Evolutionary conservation across 2,797 vertebrate species (phyloP).

Genomic region (Poecilia wingei): DNA sequence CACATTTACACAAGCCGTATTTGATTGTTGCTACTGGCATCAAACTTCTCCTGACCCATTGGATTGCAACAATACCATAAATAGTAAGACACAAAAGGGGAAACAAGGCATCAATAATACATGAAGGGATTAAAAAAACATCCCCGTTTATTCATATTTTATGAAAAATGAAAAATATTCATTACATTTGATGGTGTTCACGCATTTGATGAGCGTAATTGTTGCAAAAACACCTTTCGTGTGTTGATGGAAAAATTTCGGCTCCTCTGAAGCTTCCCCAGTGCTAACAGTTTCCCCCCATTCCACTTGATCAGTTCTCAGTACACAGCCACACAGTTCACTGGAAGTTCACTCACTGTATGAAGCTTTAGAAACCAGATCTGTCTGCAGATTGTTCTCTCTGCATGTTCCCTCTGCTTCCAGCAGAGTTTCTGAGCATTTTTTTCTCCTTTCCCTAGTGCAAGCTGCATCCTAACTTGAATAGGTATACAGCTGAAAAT

Average conservation of each 20-base stretch:
- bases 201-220: conserved; percentile 10
- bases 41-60: not conserved
- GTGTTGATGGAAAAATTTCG: conserved; percentile 11
- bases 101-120: conserved; percentile 1
- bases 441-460: not conserved
- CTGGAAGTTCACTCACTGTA: conserved; percentile 12
- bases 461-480: not conserved
- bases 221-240: conserved; percentile 8
- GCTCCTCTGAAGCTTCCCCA: not conserved
- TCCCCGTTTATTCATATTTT: not conserved
- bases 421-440: not conserved
- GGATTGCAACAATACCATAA: conserved; percentile 2
- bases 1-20: not conserved
- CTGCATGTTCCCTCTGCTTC: conserved; percentile 11
- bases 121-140: not conserved
- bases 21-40: not conserved
- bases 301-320: conserved; percentile 21
- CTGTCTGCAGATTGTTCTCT: conserved; percentile 10
- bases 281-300: conserved; percentile 7
- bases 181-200: not conserved
- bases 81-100: not conserved
- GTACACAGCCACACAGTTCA: conserved; percentile 11
- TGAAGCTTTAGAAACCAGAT: conserved; percentile 20
- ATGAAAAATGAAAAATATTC: not conserved
- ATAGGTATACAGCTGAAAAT: not conserved